These are phyloP conservation scores for Laticauda laticaudata DNA, from an alignment of 2,113 vertebrate species.

Conservation along the genomic window DNA sequence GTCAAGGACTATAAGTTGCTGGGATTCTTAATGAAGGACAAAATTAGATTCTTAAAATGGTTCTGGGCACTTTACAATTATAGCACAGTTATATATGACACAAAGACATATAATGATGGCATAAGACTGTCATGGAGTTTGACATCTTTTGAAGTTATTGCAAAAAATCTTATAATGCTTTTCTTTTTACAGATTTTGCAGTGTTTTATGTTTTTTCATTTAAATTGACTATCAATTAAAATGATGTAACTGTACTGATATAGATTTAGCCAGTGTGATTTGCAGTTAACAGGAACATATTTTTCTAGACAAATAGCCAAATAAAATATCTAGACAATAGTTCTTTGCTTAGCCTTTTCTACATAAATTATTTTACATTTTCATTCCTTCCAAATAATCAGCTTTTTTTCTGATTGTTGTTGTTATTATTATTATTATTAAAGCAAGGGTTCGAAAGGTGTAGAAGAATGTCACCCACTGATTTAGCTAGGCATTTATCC, in stretches of 20 bases:
- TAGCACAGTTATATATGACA: not conserved
- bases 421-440: not conserved
- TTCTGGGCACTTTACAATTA: not conserved
- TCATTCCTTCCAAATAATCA: not conserved
- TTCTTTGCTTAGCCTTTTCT: not conserved
- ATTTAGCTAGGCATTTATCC: not conserved
- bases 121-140: not conserved
- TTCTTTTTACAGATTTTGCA: not conserved
- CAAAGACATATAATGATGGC: conserved; percentile 2
- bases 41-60: not conserved
- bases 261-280: not conserved
- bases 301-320: not conserved
- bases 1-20: not conserved
- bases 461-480: not conserved
- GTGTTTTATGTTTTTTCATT: not conserved
- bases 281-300: not conserved
- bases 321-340: not conserved
- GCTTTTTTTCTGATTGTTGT: not conserved
- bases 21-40: not conserved
- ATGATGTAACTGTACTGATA: not conserved
- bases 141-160: not conserved
- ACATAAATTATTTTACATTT: not conserved
- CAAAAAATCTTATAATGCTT: not conserved
- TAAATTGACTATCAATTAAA: not conserved
- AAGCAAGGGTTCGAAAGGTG: not conserved